These are phyloP conservation scores for Chymomyza caudatula DNA, from an alignment of 2,888 invertebrate genomes.

Conservation along the genomic window DNA sequence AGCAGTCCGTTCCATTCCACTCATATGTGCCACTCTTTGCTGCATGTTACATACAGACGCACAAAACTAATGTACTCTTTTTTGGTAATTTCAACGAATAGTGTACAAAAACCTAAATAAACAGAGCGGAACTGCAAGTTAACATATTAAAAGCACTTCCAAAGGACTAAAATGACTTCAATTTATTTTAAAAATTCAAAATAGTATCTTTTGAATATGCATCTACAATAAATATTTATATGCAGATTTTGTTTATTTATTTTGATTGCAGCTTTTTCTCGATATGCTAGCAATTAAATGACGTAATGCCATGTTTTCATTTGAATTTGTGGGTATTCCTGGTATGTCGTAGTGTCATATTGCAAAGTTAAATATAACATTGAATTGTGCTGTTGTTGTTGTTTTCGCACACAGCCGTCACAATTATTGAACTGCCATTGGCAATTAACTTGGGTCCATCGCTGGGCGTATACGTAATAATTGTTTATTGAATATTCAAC, in stretches of 20 bases:
- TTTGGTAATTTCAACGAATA: neutral
- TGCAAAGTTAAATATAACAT: neutral
- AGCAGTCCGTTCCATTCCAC: too few species aligned
- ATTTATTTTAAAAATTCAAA: neutral
- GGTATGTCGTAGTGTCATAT: neutral
- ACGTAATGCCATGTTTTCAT: conserved; percentile 24
- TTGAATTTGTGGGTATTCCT: conserved; percentile 10
- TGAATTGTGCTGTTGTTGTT: conserved; percentile 3
- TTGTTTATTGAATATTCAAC: conserved; percentile 22
- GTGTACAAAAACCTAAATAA: neutral
- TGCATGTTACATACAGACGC: too few species aligned
- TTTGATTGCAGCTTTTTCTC: conserved; percentile 15
- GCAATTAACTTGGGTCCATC: conserved; percentile 1
- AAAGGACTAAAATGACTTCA: neutral
- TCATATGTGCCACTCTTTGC: too few species aligned
- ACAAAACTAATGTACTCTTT: neutral
- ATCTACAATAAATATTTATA: neutral
- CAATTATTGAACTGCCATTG: neutral
- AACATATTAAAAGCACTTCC: too few species aligned
- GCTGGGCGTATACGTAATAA: conserved; percentile 27
- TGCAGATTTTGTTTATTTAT: conserved; percentile 37
- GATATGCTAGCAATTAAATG: conserved; percentile 20
- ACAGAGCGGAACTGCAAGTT: neutral
- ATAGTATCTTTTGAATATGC: neutral
- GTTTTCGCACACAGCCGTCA: conserved; percentile 7